Percentiles rank a stretch among this genome's conserved stretches.
Conservation (phyloP, 1,140 invertebrate species). For the Sarcophaga bullata region DNA sequence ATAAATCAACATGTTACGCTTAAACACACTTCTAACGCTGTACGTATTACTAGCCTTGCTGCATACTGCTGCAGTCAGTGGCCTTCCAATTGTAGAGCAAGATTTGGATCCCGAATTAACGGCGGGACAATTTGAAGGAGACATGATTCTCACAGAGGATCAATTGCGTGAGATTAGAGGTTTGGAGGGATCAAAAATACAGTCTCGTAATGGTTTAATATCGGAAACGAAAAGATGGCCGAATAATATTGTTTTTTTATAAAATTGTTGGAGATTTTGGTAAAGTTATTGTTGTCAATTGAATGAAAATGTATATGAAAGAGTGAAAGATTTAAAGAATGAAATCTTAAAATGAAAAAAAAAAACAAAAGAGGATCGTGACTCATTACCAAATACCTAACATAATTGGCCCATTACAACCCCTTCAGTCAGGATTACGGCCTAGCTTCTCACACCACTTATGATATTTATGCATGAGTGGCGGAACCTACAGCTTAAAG, state of each 20-base stretch:
- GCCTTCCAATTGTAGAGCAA: neutral
- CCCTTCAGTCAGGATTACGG: too few species aligned
- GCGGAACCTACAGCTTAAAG: too few species aligned
- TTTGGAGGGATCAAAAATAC: neutral
- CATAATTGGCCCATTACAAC: too few species aligned
- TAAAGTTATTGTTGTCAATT: constrained; percentile 8
- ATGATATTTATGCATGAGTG: too few species aligned
- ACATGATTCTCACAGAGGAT: constrained; percentile 46
- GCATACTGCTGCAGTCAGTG: neutral
- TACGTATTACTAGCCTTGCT: neutral
- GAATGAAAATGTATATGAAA: too few species aligned
- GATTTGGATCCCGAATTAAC: constrained; percentile 48
- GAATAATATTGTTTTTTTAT: constrained; percentile 65
- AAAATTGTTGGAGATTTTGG: constrained; percentile 67
- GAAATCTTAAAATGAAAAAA: neutral
- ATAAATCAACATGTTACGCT: neutral
- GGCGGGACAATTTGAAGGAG: constrained; percentile 54
- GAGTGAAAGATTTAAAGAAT: neutral
- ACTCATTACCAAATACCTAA: too few species aligned
- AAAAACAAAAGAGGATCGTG: too few species aligned
- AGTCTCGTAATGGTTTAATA: constrained; percentile 69
- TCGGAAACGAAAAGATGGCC: constrained; percentile 72
- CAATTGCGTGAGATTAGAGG: neutral
- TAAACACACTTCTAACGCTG: neutral
- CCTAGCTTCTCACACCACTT: too few species aligned